Evolutionary conservation across 2,113 vertebrate genomes (phyloP).

Genomic region (Corynorhinus townsendii): DNA sequence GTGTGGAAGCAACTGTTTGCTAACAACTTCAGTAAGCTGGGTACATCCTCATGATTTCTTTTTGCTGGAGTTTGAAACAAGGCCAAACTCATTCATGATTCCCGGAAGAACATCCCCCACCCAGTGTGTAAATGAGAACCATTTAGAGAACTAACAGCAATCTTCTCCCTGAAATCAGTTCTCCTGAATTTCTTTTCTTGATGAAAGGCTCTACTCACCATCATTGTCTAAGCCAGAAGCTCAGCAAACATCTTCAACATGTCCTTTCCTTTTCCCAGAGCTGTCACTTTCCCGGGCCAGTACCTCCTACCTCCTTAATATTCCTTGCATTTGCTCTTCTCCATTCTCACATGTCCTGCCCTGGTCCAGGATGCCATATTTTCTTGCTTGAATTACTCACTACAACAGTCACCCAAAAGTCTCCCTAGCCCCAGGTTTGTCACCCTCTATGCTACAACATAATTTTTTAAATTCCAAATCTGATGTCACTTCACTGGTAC

Average conservation of each 20-base stretch:
- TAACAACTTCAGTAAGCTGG: neutral
- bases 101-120: neutral
- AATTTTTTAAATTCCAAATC: neutral
- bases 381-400: neutral
- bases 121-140: neutral
- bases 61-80: neutral
- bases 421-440: neutral
- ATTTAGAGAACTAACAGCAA: neutral
- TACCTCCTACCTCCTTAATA: neutral
- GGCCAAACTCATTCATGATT: neutral
- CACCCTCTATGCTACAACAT: neutral
- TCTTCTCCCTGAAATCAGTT: neutral
- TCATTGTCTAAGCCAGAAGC: neutral
- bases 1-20: neutral
- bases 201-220: neutral
- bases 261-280: neutral
- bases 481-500: neutral
- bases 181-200: neutral
- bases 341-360: rapidly evolving
- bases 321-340: neutral
- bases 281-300: neutral
- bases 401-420: neutral
- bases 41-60: neutral
- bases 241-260: neutral
- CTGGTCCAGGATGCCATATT: neutral